phyloP scores from a whole-genome alignment of 2,888 invertebrate species.

The Nomada ruficornis region DNA sequence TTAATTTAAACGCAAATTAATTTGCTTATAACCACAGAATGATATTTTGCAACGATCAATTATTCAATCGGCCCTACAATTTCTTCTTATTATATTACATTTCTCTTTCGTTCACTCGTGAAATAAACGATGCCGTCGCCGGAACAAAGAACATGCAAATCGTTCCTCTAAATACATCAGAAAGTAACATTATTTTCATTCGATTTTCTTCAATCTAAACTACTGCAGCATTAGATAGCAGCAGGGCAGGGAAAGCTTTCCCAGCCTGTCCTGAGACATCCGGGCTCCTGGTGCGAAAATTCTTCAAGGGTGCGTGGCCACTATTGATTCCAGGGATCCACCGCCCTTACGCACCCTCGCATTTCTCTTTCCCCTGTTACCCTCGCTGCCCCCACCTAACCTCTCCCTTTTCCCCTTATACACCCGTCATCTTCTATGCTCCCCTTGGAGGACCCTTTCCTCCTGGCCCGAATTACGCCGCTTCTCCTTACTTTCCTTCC shows the following conservation, averaged over 20 bases:
- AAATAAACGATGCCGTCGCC: background rate
- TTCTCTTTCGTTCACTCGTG: background rate
- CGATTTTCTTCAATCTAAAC: conserved; percentile 21
- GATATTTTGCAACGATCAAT: too few species aligned
- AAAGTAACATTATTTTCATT: conserved; percentile 4
- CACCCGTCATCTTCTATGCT: conserved; percentile 53
- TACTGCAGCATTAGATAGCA: conserved; percentile 18
- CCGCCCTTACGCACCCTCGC: conserved; percentile 75
- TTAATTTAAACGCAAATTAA: too few species aligned
- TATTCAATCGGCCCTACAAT: background rate
- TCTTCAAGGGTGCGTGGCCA: conserved; percentile 77
- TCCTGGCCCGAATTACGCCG: conserved; percentile 72
- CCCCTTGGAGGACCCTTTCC: conserved; percentile 63
- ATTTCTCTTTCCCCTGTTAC: conserved; percentile 66
- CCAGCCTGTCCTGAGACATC: conserved; percentile 64
- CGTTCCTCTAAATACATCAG: too few species aligned
- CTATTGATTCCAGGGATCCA: conserved; percentile 79
- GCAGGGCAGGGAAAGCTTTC: conserved; percentile 46
- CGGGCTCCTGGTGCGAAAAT: conserved; percentile 75
- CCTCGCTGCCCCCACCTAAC: conserved; percentile 61
- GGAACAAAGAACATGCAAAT: too few species aligned
- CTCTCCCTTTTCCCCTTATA: conserved; percentile 40
- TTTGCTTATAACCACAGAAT: too few species aligned
- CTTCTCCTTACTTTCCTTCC: conserved; percentile 66
- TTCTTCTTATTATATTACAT: background rate